These are phyloP conservation scores for Hypotaenidia okinawae DNA, from an alignment of 2,797 vertebrate species.

Conservation along the genomic window DNA sequence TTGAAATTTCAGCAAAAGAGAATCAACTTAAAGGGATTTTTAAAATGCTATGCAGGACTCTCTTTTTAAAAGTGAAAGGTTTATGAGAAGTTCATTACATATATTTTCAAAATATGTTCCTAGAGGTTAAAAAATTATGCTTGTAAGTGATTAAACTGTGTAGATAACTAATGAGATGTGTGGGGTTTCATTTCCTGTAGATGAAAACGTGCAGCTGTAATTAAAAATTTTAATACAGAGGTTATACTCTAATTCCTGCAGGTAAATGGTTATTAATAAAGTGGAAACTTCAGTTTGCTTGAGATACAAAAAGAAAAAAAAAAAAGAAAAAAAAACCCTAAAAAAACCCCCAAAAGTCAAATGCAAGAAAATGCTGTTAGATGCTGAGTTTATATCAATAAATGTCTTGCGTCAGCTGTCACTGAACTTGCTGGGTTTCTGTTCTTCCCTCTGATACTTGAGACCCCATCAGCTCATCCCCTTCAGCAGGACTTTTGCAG, in stretches of 20 bases:
- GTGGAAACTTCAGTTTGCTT: conserved; percentile 52
- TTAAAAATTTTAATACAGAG: conserved; percentile 24
- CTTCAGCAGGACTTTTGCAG: not conserved
- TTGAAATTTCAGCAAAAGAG: not conserved
- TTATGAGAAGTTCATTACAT: not conserved
- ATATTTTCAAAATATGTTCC: conserved; percentile 55
- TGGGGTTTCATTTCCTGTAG: conserved; percentile 54
- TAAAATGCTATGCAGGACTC: not conserved
- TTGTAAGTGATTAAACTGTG: conserved; percentile 55
- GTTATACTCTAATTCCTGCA: conserved; percentile 33
- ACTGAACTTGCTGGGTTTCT: conserved; percentile 26
- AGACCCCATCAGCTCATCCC: not conserved
- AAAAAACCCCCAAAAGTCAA: not conserved
- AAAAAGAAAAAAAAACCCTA: not conserved
- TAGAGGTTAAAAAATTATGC: conserved; percentile 62
- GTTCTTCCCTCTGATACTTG: not conserved
- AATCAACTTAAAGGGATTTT: not conserved
- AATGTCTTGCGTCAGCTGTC: conserved; percentile 59
- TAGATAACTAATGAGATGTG: conserved; percentile 51
- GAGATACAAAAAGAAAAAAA: not conserved
- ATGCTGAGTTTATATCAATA: conserved; percentile 68
- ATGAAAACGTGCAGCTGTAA: conserved; percentile 9
- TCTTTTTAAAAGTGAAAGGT: conserved; percentile 7
- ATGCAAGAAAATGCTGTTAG: conserved; percentile 27
- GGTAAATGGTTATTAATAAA: conserved; percentile 13